Percentiles rank a stretch among this genome's conserved stretches.
Evolutionary conservation across 2,888 invertebrate genomes (phyloP).

Genomic region (Athalia cordata): DNA sequence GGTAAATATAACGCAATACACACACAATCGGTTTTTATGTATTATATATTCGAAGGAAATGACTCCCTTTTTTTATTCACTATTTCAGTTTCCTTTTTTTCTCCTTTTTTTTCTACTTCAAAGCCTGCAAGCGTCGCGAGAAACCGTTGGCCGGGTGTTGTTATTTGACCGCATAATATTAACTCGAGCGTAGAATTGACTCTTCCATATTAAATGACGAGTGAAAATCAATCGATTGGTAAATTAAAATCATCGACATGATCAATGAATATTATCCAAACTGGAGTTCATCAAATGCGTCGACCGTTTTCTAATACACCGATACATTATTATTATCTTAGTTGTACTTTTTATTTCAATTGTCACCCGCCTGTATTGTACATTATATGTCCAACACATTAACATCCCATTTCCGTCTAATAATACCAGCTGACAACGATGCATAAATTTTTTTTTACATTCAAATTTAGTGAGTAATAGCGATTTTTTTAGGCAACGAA

Average conservation of each 20-base stretch:
- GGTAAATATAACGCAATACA: conserved; percentile 38
- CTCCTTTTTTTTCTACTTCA: not conserved
- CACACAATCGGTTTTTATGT: conserved; percentile 34
- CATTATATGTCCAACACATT: too few relatives aligned
- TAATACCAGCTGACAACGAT: too few relatives aligned
- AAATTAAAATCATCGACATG: not conserved
- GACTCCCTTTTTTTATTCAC: conserved; percentile 8
- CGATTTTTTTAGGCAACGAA: too few relatives aligned
- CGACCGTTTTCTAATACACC: too few relatives aligned
- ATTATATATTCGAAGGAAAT: conserved; percentile 33
- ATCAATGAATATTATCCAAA: not conserved
- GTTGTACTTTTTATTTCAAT: not conserved
- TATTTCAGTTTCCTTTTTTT: not conserved
- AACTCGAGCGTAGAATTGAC: conserved; percentile 36
- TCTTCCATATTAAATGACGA: not conserved
- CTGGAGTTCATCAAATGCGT: not conserved
- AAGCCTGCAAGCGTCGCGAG: not conserved
- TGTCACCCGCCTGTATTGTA: too few relatives aligned
- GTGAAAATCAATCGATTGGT: not conserved
- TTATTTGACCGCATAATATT: conserved; percentile 24
- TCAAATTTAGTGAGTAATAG: too few relatives aligned
- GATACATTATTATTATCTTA: too few relatives aligned
- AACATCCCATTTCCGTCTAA: too few relatives aligned
- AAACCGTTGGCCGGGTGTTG: not conserved
- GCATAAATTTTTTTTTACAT: too few relatives aligned